Evolutionary conservation across 92 coral and sea anemone genomes (phyloP), one percentile per base, ranked within the genome.

Genomic region (Pocillopora grandis): DNA sequence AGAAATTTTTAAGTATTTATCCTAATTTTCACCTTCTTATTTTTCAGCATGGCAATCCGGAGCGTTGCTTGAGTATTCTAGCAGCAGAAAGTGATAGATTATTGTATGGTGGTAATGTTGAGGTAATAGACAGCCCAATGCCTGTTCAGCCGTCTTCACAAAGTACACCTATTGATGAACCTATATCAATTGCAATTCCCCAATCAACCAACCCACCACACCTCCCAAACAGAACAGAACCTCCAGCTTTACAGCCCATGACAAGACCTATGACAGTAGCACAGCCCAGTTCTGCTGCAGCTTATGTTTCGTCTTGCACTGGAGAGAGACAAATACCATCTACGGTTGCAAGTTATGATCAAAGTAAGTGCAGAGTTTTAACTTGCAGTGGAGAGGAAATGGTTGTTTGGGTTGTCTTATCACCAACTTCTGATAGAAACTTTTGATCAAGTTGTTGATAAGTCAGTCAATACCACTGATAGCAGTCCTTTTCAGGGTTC

Each of bases 1-100:
- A 37, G 19, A 14, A 76, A 52, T 58, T 42, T 42, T 75, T 21
- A 58, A 55, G 13, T 12, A 42, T 67, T 7, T 1, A 67, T 20
- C 27, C 42, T 1, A 19, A 48, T 9, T 42, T 12, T 10, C 12
- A 3, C 17, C 61, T 33, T 76, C 60, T 77, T 76, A 23, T 48
- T 56, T 80, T 84, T 58, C 88, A 91, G 92, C 85, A 88, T 88
- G 91, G 92, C 7, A 91, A 85, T 62, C 80, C 89, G 64, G 92
- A 88, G 70, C 75, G 81, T 2, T 88, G 92, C 37, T 48, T 91
- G 42, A 66, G 37, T 3, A 82, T 88, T 62, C 83, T 91, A 19
- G 58, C 82, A 19, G 87, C 87, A 49, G 94, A 91, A 75, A 91
- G 94, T 75, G 92, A 91, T 3, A 61, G 66, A 65, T 88, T 85